Evolutionary conservation across 64 coral and sea anemone species (phyloP).

Genomic region (Cladopsammia gracilis): DNA sequence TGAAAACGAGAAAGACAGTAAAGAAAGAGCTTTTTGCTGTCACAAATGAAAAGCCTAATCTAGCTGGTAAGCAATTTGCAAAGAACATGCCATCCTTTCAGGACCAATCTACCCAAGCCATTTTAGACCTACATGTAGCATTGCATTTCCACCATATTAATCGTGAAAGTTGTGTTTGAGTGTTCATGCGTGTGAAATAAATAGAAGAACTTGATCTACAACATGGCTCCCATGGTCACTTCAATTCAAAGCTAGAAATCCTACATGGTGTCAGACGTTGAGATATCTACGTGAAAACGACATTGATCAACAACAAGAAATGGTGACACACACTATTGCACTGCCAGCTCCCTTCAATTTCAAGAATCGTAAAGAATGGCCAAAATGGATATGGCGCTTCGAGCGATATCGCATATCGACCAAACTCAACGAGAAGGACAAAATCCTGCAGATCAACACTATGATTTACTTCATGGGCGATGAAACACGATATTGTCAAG

Average conservation of each 20-base stretch:
- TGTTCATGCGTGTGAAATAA: no score
- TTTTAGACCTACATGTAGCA: no score
- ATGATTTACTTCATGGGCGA: conserved; percentile 53
- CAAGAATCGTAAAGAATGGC: conserved; percentile 24
- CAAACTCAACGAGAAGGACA: neutral
- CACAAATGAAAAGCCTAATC: no score
- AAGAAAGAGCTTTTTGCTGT: no score
- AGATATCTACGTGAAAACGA: neutral
- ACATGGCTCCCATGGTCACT: no score
- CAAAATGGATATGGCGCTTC: conserved; percentile 42
- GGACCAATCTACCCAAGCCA: no score
- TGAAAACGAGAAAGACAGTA: no score
- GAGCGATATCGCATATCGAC: conserved; percentile 25
- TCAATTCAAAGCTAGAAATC: neutral
- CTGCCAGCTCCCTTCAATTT: conserved; percentile 28
- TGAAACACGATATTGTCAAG: conserved; percentile 38
- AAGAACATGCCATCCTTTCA: no score
- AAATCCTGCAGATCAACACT: conserved; percentile 16
- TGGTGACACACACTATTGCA: neutral
- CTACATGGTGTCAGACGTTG: neutral
- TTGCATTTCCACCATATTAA: no score
- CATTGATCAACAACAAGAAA: neutral
- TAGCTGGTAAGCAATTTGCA: no score
- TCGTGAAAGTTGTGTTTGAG: no score
- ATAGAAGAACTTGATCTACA: no score